Evolutionary conservation across 1,140 invertebrate genomes (phyloP).

Genomic region (Vollenhovia emeryi): DNA sequence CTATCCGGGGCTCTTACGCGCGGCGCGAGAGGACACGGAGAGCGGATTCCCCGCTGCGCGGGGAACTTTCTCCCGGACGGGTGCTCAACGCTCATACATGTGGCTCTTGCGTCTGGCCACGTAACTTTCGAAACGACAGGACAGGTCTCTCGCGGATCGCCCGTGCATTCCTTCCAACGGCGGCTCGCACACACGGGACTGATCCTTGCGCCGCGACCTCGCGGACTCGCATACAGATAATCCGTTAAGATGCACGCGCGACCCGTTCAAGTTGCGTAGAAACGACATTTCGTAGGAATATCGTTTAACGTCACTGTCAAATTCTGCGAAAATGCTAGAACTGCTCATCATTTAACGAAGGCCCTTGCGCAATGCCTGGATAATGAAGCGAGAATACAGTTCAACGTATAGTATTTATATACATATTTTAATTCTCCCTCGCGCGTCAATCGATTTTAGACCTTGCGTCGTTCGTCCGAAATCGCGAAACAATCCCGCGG

Average conservation of each 20-base stretch:
- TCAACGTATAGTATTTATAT: not conserved
- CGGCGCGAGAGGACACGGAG: constrained; percentile 54
- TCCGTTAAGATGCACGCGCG: not conserved
- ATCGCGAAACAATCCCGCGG: too few species aligned
- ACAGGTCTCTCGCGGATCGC: constrained; percentile 22
- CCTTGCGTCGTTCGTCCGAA: too few species aligned
- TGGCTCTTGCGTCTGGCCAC: constrained; percentile 31
- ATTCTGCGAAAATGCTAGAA: not conserved
- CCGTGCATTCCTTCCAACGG: not conserved
- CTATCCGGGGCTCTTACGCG: too few species aligned
- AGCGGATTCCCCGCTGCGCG: constrained; percentile 70
- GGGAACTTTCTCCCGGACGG: constrained; percentile 67
- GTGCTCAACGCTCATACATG: constrained; percentile 45
- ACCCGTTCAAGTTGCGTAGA: not conserved
- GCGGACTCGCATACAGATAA: not conserved
- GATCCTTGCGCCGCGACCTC: not conserved
- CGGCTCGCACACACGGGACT: not conserved
- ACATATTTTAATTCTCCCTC: not conserved
- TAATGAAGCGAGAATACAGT: not conserved
- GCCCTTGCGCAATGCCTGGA: not conserved
- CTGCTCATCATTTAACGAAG: not conserved
- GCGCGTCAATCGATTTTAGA: not conserved
- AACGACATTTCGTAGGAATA: not conserved
- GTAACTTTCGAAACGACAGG: constrained; percentile 64
- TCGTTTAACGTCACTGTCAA: too few species aligned